These are phyloP conservation scores for Sardinella longiceps DNA, from an alignment of 2,797 vertebrate species.

Conservation along the genomic window DNA sequence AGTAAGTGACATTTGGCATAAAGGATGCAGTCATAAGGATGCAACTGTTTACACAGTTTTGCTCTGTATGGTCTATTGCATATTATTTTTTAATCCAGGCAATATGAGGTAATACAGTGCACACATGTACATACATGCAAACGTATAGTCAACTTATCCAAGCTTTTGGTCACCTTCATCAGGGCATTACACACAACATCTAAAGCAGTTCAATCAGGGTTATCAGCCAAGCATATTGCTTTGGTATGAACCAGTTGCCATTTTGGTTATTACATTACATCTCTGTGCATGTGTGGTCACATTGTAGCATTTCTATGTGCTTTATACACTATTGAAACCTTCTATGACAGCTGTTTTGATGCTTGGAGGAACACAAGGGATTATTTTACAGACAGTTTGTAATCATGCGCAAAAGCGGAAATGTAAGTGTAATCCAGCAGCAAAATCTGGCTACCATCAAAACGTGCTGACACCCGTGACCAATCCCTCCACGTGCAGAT, in stretches of 20 bases:
- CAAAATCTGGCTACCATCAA: not conserved
- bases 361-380: not conserved
- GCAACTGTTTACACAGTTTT: not conserved
- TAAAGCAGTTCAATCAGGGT: too few relatives aligned
- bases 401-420: not conserved
- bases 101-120: too few relatives aligned
- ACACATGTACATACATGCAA: too few relatives aligned
- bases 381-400: not conserved
- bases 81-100: not conserved
- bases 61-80: not conserved
- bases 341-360: not conserved
- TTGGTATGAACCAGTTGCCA: too few relatives aligned
- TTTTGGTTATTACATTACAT: too few relatives aligned
- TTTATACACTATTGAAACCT: not conserved
- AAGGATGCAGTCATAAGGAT: too few relatives aligned
- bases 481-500: not conserved
- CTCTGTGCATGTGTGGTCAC: too few relatives aligned
- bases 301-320: too few relatives aligned
- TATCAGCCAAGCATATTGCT: too few relatives aligned
- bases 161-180: too few relatives aligned
- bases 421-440: conserved; percentile 10
- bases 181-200: too few relatives aligned
- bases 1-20: conserved; percentile 21
- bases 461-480: not conserved
- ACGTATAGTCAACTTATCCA: too few relatives aligned